phyloP scores from a whole-genome alignment of 2,888 invertebrate species.

The Liodrosophila aerea region DNA sequence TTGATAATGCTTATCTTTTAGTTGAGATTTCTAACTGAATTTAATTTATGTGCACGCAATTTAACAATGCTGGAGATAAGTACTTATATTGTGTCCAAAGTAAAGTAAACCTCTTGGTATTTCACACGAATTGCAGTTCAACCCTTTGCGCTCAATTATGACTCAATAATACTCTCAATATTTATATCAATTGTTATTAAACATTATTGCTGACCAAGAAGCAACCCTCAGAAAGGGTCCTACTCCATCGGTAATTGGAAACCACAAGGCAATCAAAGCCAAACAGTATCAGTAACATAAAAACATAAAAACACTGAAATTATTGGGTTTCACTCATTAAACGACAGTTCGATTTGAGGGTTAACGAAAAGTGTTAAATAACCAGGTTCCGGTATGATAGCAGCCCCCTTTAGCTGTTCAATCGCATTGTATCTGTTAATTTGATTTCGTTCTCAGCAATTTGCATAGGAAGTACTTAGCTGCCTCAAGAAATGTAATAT shows the following conservation, averaged over 20 bases:
- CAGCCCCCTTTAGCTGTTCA: constrained; percentile 34
- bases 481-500: constrained; percentile 17
- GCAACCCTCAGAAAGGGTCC: constrained; percentile 42
- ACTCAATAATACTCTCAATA: constrained; percentile 74
- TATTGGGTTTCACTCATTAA: constrained; percentile 59
- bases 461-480: constrained; percentile 63
- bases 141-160: constrained; percentile 45
- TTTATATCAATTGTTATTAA: constrained; percentile 78
- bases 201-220: constrained; percentile 56
- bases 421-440: constrained; percentile 7
- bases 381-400: constrained; percentile 55
- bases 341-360: constrained; percentile 31
- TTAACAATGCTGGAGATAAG: constrained; percentile 10
- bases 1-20: constrained; percentile 44
- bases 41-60: constrained; percentile 43
- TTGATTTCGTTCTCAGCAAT: constrained; percentile 10
- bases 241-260: constrained; percentile 55
- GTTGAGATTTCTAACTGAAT: constrained; percentile 27
- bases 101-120: constrained; percentile 1
- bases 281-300: no score
- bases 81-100: background rate
- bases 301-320: constrained; percentile 40
- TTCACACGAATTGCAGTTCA: constrained; percentile 31
- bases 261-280: constrained; percentile 64
- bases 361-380: constrained; percentile 48